A percentile compares a stretch with the other conserved stretches of the same genome.
These are phyloP conservation scores for Cacoxenus indagator DNA, from an alignment of 2,888 invertebrate genomes.

Conservation along the genomic window DNA sequence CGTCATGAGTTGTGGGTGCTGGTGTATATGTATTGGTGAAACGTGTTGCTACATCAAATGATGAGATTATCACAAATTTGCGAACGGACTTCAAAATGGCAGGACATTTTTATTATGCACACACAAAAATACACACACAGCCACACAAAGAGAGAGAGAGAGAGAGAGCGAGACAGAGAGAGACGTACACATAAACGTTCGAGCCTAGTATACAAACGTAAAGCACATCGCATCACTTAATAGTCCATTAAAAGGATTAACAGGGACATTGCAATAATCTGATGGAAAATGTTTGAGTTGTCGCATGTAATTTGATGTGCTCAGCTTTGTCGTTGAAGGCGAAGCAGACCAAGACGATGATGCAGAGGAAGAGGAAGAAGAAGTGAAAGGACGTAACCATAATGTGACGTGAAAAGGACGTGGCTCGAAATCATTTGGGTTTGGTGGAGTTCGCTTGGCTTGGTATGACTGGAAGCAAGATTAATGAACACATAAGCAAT, in stretches of 20 bases:
- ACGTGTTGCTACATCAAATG: conserved; percentile 55
- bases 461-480: too few relatives aligned
- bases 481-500: too few relatives aligned
- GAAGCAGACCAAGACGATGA: too few relatives aligned
- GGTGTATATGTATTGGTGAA: conserved; percentile 34
- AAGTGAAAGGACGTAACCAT: too few relatives aligned
- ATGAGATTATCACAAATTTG: conserved; percentile 58
- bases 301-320: conserved; percentile 1
- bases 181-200: conserved; percentile 36
- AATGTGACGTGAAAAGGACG: too few relatives aligned
- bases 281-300: conserved; percentile 9
- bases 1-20: neutral
- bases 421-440: too few relatives aligned
- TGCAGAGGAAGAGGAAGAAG: too few relatives aligned
- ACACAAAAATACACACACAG: neutral
- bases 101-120: conserved; percentile 21
- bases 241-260: conserved; percentile 54
- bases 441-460: too few relatives aligned
- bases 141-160: conserved; percentile 23
- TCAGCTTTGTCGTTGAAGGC: conserved; percentile 2
- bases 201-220: conserved; percentile 25
- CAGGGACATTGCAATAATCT: conserved; percentile 29
- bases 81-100: conserved; percentile 21
- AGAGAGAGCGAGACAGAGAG: too few relatives aligned
- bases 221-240: conserved; percentile 35